Conservation (phyloP, 2,888 invertebrate genomes). For the Rhopalosiphum nymphaeae region DNA sequence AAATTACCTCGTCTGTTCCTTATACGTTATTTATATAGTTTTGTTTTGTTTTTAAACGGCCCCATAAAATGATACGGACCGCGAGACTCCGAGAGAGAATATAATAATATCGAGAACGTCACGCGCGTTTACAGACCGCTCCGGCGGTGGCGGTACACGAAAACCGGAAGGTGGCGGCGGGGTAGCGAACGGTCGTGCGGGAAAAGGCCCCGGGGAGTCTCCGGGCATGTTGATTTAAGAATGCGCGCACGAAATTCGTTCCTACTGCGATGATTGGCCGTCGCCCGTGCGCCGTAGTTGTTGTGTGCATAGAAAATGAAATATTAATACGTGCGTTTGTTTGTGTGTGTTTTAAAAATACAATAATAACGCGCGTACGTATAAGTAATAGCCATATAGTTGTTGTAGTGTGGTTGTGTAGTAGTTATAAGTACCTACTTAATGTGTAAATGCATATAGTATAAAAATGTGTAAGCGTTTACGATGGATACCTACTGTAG, state of each 20-base stretch:
- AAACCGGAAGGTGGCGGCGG: constrained; percentile 52
- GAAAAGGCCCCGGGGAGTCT: constrained; percentile 63
- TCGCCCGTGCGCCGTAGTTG: constrained; percentile 33
- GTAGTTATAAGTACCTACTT: background rate
- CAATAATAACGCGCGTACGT: constrained; percentile 3
- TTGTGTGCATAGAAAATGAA: constrained; percentile 31
- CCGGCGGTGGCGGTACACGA: constrained; percentile 13
- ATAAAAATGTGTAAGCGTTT: background rate
- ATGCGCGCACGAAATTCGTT: constrained; percentile 64
- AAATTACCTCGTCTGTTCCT: constrained; percentile 10
- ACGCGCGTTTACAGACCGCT: constrained; percentile 52
- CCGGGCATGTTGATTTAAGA: constrained; percentile 64
- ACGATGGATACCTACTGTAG: background rate
- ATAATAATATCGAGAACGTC: constrained; percentile 45
- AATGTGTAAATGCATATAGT: background rate
- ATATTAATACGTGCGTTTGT: constrained; percentile 25
- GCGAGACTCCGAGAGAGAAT: background rate
- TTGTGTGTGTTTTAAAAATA: constrained; percentile 43
- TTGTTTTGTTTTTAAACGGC: constrained; percentile 45
- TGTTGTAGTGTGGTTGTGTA: background rate
- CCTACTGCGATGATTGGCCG: constrained; percentile 63
- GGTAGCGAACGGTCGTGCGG: constrained; percentile 1
- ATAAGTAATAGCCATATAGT: constrained; percentile 13
- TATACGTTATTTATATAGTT: constrained; percentile 18
- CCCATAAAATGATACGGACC: constrained; percentile 50